Percentiles rank a stretch among this genome's conserved stretches.
phyloP scores from a whole-genome alignment of 30 jellyfish, hydroid and myxozoan species.

The Aurelia aurita region DNA sequence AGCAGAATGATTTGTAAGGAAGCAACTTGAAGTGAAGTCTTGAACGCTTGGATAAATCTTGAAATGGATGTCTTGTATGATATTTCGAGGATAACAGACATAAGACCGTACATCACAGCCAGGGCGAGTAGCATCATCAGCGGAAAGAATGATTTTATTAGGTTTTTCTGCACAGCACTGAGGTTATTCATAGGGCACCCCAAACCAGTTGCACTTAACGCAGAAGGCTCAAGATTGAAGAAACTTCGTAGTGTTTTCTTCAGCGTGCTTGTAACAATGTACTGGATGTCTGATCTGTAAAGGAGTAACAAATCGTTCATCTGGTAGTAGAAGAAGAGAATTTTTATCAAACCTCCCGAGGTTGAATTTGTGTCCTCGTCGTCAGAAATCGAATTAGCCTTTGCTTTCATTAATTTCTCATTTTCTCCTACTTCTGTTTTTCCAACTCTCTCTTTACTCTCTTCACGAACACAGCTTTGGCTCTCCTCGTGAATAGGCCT shows the following conservation, averaged over 20 bases:
- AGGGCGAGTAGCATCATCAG: not conserved
- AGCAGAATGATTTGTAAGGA: constrained; percentile 7
- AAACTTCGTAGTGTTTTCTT: not conserved
- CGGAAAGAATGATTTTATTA: constrained; percentile 8
- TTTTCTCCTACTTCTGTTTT: not conserved
- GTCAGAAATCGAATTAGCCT: not conserved
- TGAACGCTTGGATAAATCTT: not conserved
- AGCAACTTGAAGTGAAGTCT: constrained; percentile 2
- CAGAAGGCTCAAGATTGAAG: not conserved
- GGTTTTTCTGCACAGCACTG: not conserved
- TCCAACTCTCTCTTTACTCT: not conserved
- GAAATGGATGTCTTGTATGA: not conserved
- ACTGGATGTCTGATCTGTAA: not conserved
- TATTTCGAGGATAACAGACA: not conserved
- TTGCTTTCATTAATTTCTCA: not conserved
- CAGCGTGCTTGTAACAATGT: not conserved
- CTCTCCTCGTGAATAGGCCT: not conserved
- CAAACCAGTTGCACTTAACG: not conserved
- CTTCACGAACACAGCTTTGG: not conserved
- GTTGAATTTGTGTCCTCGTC: not conserved
- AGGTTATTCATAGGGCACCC: not conserved
- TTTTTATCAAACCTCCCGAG: constrained; percentile 22
- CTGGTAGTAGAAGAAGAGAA: constrained; percentile 38
- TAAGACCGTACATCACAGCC: not conserved
- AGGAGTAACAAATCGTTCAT: not conserved